Evolutionary conservation across 2,888 invertebrate genomes (phyloP).

Genomic region (Napeogenes sylphis): DNA sequence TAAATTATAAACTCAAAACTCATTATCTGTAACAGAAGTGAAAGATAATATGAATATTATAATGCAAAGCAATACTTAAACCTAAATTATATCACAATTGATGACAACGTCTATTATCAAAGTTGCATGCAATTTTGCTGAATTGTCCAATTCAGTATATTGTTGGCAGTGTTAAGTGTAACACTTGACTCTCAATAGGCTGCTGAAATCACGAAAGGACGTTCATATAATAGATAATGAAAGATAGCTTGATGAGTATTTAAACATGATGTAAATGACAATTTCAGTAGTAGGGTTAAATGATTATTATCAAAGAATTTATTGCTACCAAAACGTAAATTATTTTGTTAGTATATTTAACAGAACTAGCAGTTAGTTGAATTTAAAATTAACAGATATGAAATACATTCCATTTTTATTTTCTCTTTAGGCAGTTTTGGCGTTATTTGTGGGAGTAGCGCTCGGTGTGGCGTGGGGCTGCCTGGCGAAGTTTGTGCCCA

Average conservation of each 20-base stretch:
- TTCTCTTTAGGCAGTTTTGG: conserved; percentile 51
- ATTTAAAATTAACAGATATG: background rate
- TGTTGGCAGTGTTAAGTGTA: background rate
- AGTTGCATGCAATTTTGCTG: background rate
- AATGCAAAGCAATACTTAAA: too few species aligned
- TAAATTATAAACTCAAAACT: too few species aligned
- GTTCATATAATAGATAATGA: background rate
- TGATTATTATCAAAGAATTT: too few species aligned
- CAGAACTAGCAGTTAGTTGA: background rate
- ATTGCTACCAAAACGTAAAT: too few species aligned
- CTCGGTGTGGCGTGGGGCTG: conserved; percentile 60
- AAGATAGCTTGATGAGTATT: background rate
- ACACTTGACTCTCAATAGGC: conserved; percentile 1
- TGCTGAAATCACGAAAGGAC: conserved; percentile 1
- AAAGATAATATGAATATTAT: too few species aligned
- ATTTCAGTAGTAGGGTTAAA: too few species aligned
- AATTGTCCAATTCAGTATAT: conserved; percentile 4
- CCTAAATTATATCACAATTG: background rate
- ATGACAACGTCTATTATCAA: background rate
- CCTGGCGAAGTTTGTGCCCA: conserved; percentile 54
- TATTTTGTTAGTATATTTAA: too few species aligned
- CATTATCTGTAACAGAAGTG: too few species aligned
- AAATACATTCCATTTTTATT: conserved; percentile 12
- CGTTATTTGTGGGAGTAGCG: conserved; percentile 53
- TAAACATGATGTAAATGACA: background rate